Evolutionary conservation across 2,113 vertebrate species (phyloP).

Genomic region (Percina caprodes): DNA sequence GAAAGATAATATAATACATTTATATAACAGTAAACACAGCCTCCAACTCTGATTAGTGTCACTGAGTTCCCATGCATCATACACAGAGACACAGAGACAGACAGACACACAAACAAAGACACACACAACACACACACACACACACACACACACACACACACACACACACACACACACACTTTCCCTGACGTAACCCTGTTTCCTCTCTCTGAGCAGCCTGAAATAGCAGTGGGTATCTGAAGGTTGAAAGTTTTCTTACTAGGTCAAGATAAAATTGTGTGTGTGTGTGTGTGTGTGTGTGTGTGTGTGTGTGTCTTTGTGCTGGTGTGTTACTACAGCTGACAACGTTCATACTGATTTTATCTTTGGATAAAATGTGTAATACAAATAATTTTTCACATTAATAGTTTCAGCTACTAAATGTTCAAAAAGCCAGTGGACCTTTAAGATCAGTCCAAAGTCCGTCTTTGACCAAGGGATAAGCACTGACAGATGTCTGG

Average conservation of each 20-base stretch:
- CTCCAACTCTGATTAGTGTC: conserved; percentile 27
- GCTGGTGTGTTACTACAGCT: not conserved
- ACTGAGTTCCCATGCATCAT: conserved; percentile 59
- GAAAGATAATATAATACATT: not conserved
- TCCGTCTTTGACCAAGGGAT: not conserved
- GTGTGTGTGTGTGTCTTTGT: not conserved
- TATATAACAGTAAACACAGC: not conserved
- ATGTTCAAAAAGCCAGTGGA: not conserved
- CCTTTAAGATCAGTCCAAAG: not conserved
- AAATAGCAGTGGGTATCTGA: conserved; percentile 58
- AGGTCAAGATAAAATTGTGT: conserved; percentile 24
- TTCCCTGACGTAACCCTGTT: conserved; percentile 18
- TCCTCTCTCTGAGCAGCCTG: conserved; percentile 36
- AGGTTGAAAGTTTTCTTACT: conserved; percentile 44
- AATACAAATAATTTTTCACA: not conserved
- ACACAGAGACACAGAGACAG: conserved; percentile 4
- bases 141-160: conserved; percentile 24
- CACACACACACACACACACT: conserved; percentile 7
- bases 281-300: conserved; percentile 4
- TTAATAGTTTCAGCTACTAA: not conserved
- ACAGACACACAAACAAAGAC: conserved; percentile 2
- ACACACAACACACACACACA: not conserved
- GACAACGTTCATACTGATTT: not conserved
- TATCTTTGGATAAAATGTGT: not conserved
- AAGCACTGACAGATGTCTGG: not conserved